phyloP scores from a whole-genome alignment of 1,140 invertebrate genomes.

The Neodiprion virginianus region DNA sequence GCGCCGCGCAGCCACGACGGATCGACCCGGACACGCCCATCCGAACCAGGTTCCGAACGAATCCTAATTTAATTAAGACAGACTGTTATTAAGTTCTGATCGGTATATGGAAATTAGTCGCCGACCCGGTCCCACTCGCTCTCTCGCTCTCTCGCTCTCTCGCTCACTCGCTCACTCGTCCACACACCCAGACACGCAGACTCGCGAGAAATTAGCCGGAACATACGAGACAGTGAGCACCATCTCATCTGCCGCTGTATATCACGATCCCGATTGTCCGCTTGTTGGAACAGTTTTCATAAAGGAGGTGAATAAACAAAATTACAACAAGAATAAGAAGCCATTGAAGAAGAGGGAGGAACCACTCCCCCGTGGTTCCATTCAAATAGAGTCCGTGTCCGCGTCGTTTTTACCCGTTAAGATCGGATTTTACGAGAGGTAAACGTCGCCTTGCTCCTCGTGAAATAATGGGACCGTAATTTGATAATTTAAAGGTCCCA shows the following conservation, averaged over 20 bases:
- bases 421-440: constrained; percentile 3
- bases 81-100: constrained; percentile 7
- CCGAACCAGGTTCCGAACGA: background rate
- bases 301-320: background rate
- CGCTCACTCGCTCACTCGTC: too few relatives aligned
- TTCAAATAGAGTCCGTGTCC: background rate
- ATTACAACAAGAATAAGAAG: background rate
- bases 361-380: background rate
- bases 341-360: background rate
- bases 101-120: constrained; percentile 7
- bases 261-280: background rate
- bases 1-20: background rate
- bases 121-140: background rate
- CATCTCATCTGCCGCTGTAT: background rate
- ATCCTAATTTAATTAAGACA: constrained; percentile 8
- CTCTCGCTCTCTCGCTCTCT: too few relatives aligned
- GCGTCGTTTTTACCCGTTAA: background rate
- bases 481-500: background rate
- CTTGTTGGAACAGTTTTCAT: constrained; percentile 1
- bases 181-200: too few relatives aligned
- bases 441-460: background rate
- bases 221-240: background rate
- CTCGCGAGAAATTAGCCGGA: background rate
- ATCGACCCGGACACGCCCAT: background rate
- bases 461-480: constrained; percentile 7